Evolutionary conservation across 2,797 vertebrate genomes (phyloP), one percentile per base, ranked within the genome.

Genomic region (Crocidura indochinensis): DNA sequence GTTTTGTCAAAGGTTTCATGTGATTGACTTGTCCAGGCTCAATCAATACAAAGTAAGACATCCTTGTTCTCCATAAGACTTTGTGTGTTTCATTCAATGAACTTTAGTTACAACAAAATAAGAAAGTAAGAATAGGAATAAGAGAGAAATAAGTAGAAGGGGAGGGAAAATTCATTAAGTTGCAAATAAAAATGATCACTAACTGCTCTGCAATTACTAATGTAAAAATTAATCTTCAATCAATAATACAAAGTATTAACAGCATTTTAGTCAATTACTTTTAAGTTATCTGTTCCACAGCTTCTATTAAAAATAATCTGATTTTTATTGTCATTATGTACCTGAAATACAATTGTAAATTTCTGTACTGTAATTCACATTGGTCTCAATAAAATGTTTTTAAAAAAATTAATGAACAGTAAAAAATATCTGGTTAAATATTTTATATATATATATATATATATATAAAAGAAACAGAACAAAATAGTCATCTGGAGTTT

Each of bases 131-230:
- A 17, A 53, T 14, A 0, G 20, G 3, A 46, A 26, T 4, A 7
- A 44, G 19, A 9, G 0, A 19, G 2, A 4, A 10, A 20, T 6
- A 22, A 67, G 8, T 10, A 27, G 12, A 20, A 10, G 24, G 26
- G 38, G 3, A n/a, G 38, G 64, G 46, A 19, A 49, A 64, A 29
- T 6, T 8, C 46, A n/a, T 65, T 88, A 69, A 94, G 72, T 79
- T 82, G 12, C 49, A 87, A 47, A 65, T 38, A 38, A 38, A 38
- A 38, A 38, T 38, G 38, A 91, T 91, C 88, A 95, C 65, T 94
- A 76, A 84, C 27, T 56, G 27, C 56, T 90, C 76, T 86, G 56
- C 90, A 60, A 87, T 95, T 80, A 95, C 69, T 94, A 88, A 80
- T 72, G 80, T 64, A 92, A 92, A 53, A 91, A 78, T 44, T 90